A percentile compares a stretch with the other conserved stretches of the same genome.
These are phyloP conservation scores for Spisula solida DNA, from an alignment of 2,888 invertebrate genomes.

Conservation along the genomic window DNA sequence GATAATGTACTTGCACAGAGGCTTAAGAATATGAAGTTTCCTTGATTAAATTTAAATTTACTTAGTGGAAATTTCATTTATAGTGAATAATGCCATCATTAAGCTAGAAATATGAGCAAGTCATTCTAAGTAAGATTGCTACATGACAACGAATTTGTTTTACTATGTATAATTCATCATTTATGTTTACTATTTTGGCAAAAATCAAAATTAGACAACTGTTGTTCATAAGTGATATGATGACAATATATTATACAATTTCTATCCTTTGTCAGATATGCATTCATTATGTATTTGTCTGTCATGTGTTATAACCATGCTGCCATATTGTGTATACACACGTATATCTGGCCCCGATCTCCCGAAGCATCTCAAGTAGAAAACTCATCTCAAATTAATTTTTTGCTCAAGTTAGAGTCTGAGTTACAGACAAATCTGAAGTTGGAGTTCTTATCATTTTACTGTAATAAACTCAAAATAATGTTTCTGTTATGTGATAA, in stretches of 20 bases:
- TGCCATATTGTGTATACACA: not conserved
- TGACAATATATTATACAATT: not conserved
- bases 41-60: too few relatives aligned
- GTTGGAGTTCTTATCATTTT: too few relatives aligned
- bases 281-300: not conserved
- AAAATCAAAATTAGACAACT: not conserved
- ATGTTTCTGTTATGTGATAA: too few relatives aligned
- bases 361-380: too few relatives aligned
- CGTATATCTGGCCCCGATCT: too few relatives aligned
- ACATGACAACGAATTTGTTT: not conserved
- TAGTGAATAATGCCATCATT: not conserved
- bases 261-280: not conserved
- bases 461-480: too few relatives aligned
- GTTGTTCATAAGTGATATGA: constrained; percentile 15
- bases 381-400: too few relatives aligned
- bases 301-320: not conserved
- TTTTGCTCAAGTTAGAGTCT: too few relatives aligned
- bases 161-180: not conserved
- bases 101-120: not conserved
- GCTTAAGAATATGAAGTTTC: too few relatives aligned
- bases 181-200: not conserved
- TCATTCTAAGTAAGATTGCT: not conserved
- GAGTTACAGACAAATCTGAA: too few relatives aligned
- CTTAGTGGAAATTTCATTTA: not conserved
- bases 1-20: too few relatives aligned